Evolutionary conservation across 2,113 vertebrate species (phyloP).

Genomic region (Otocyon megalotis): DNA sequence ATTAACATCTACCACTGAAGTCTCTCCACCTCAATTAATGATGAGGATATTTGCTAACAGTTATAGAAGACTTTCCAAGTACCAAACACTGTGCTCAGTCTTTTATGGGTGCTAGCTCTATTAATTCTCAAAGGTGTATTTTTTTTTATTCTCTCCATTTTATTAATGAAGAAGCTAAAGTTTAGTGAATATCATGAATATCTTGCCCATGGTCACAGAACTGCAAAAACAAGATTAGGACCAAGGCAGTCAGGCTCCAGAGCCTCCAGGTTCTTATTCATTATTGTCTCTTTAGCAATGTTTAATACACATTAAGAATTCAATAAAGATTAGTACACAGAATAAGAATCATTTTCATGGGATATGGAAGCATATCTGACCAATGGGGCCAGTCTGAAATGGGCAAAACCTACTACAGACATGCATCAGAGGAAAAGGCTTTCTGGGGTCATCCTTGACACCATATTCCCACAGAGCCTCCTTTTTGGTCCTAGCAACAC

Average conservation of each 20-base stretch:
- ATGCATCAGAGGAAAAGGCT: background rate
- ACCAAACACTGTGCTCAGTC: background rate
- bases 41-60: background rate
- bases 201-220: background rate
- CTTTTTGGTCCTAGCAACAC: background rate
- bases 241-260: background rate
- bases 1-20: background rate
- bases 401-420: background rate
- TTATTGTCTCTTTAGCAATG: background rate
- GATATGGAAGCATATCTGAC: background rate
- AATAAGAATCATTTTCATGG: background rate
- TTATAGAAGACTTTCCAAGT: background rate
- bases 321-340: background rate
- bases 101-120: background rate
- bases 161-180: background rate
- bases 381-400: background rate
- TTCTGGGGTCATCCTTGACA: background rate
- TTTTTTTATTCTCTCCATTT: background rate
- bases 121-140: background rate
- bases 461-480: background rate
- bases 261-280: background rate
- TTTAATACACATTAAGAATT: background rate
- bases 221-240: background rate
- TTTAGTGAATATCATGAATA: background rate
- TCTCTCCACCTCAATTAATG: background rate